phyloP scores from a whole-genome alignment of 2,113 vertebrate genomes.

The Thamnophis sirtalis region DNA sequence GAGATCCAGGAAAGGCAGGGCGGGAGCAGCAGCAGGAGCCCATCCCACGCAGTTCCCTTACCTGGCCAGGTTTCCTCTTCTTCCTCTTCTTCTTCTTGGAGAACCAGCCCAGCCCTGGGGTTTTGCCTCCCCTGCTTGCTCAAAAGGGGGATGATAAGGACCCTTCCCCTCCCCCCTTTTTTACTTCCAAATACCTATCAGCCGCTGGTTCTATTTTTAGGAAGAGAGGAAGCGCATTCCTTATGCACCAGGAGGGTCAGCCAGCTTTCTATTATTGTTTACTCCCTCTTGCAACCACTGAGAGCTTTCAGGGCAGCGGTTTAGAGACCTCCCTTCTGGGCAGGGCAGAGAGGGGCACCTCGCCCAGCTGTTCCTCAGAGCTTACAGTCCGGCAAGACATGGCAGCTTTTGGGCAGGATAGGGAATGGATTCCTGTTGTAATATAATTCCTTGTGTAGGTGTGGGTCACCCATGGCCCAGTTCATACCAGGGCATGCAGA shows the following conservation, averaged over 20 bases:
- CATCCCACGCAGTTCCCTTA: not conserved
- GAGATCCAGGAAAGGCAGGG: not conserved
- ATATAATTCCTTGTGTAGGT: no score
- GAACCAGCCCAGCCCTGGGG: not conserved
- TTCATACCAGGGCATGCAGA: no score
- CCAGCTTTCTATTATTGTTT: not conserved
- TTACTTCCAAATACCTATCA: not conserved
- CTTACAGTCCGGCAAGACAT: not conserved
- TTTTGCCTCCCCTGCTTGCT: not conserved
- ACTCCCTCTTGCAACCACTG: not conserved
- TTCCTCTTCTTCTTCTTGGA: not conserved
- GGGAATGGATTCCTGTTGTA: no score
- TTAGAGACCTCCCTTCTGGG: not conserved
- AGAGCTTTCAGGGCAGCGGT: not conserved
- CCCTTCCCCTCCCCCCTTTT: rapidly evolving
- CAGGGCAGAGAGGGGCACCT: not conserved
- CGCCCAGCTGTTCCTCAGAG: not conserved
- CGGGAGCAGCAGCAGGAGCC: not conserved
- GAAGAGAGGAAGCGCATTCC: not conserved
- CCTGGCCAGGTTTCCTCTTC: not conserved
- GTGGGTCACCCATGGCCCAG: no score
- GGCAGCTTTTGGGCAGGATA: not conserved
- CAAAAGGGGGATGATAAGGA: not conserved
- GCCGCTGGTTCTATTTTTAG: not conserved
- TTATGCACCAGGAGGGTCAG: not conserved